Conservation (phyloP, 2,113 vertebrate genomes). For the Lagopus muta region DNA sequence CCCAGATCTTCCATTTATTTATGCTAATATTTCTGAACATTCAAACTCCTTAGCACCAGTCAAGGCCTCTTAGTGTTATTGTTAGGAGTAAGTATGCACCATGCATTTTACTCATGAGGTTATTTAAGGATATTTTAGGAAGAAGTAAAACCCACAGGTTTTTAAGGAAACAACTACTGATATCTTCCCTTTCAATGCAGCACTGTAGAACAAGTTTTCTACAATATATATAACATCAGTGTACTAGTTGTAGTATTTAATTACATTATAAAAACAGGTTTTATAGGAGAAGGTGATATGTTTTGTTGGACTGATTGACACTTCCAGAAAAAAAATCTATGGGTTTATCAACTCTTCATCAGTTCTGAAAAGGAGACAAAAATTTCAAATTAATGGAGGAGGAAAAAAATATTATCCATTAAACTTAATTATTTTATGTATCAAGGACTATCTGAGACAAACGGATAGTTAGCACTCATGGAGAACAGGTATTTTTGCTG, state of each 20-base stretch:
- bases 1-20: conserved; percentile 8
- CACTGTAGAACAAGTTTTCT: neutral
- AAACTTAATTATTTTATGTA: neutral
- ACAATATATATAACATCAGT: neutral
- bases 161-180: conserved; percentile 10
- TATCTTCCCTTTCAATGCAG: neutral
- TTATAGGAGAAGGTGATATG: neutral
- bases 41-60: conserved; percentile 6
- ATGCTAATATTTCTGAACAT: conserved; percentile 40
- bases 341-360: neutral
- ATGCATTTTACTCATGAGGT: conserved; percentile 10
- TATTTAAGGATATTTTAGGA: conserved; percentile 24
- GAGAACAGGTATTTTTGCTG: neutral
- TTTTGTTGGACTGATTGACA: neutral
- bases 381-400: neutral
- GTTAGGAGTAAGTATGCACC: neutral
- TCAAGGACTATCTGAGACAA: neutral
- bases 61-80: conserved; percentile 13
- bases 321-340: neutral
- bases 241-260: neutral
- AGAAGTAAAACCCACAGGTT: neutral
- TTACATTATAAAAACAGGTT: neutral
- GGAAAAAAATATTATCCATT: neutral
- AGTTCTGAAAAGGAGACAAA: neutral
- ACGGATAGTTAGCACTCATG: neutral